phyloP scores from a whole-genome alignment of 2,888 invertebrate species.

The Drosophila austrosaltans region DNA sequence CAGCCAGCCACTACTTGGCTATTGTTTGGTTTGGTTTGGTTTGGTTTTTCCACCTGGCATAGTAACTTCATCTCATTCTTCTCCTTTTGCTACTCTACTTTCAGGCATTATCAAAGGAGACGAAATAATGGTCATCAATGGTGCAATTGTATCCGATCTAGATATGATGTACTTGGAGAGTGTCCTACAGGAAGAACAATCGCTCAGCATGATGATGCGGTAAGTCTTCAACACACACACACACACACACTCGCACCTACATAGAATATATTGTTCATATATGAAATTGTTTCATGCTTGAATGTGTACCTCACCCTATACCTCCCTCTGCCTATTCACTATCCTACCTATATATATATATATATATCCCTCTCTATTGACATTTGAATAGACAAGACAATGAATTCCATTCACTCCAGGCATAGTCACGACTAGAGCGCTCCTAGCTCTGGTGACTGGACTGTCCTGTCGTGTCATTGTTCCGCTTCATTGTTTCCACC shows the following conservation, averaged over 20 bases:
- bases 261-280: slow-evolving; percentile 10
- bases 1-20: slow-evolving; percentile 1
- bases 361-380: slow-evolving; percentile 5
- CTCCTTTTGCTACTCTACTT: slow-evolving; percentile 42
- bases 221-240: slow-evolving; percentile 75
- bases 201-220: slow-evolving; percentile 98
- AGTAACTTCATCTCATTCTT: slow-evolving; percentile 4
- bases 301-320: neutral
- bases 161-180: slow-evolving; percentile 99
- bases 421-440: slow-evolving; percentile 7
- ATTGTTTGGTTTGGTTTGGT: neutral
- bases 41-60: slow-evolving; percentile 21
- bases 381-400: slow-evolving; percentile 12
- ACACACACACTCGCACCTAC: neutral
- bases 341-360: neutral
- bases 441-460: slow-evolving; percentile 5
- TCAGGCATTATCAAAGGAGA: slow-evolving; percentile 98
- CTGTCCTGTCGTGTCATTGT: slow-evolving; percentile 11
- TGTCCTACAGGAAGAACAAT: slow-evolving; percentile 96
- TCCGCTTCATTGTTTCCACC: slow-evolving; percentile 4
- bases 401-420: slow-evolving; percentile 4
- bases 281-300: slow-evolving; percentile 11
- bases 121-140: slow-evolving; percentile 99
- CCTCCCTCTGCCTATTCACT: neutral
- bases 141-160: slow-evolving; percentile 98